Evolutionary conservation across 1,140 invertebrate genomes (phyloP), one percentile per base, ranked within the genome.

Genomic region (Bradynema listronoti): DNA sequence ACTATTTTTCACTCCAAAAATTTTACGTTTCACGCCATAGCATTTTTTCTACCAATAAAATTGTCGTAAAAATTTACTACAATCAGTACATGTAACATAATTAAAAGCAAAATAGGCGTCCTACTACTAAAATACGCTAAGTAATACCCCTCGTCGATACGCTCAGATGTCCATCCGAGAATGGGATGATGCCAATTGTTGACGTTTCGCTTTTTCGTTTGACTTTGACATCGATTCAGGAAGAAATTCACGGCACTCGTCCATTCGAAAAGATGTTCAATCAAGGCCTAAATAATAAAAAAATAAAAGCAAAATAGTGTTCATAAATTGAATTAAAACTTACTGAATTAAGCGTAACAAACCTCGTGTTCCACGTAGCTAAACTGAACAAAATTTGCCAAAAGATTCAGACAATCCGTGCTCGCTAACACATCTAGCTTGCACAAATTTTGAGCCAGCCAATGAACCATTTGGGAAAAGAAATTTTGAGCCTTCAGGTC

Each of bases 101-200:
- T n/a, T n/a, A n/a, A n/a, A n/a, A n/a, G n/a, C n/a, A n/a, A n/a
- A n/a, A n/a, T n/a, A n/a, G n/a, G n/a, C n/a, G n/a, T n/a, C n/a
- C n/a, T n/a, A n/a, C n/a, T n/a, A n/a, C n/a, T n/a, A n/a, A n/a
- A n/a, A n/a, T n/a, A n/a, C n/a, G n/a, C n/a, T n/a, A 54, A 60
- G 30, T 34, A 39, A n/a, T 51, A 81, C 80, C 80, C 80, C 53
- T 79, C 78, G 77, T 93, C 89, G 43, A 88, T 85, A 7, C 85
- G 84, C 68, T 92, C 89, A 7, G 88, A 86, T 80, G 92, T 91
- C 90, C 91, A 97, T n/a, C 92, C 92, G 5, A 98, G 82, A 29
- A 97, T 85, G 16, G 92, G 91, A 82, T 98, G 91, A 91, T 91
- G 96, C 78, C 94, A 89, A 36, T 89, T 91, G 72, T 88, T 86